Percentiles rank a stretch among this genome's conserved stretches.
phyloP scores from a whole-genome alignment of 2,797 vertebrate species.

The Chaetodon trifasciatus region DNA sequence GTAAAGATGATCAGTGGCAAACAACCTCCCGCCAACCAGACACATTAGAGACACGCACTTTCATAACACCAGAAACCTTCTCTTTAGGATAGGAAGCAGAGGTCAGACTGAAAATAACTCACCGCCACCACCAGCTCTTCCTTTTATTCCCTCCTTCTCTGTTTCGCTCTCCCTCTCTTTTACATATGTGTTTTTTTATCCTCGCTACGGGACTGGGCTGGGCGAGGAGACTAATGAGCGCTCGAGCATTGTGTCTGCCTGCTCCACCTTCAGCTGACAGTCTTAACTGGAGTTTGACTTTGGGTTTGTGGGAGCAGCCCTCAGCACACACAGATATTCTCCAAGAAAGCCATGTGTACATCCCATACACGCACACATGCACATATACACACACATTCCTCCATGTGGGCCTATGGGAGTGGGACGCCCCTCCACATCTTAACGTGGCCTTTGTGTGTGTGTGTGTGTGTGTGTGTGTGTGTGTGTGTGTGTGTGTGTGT shows the following conservation, averaged over 20 bases:
- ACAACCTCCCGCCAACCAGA: conserved; percentile 76
- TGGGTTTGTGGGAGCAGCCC: conserved; percentile 61
- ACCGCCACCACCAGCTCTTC: conserved; percentile 30
- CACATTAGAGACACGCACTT: conserved; percentile 72
- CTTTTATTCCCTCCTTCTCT: conserved; percentile 45
- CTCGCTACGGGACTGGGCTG: conserved; percentile 65
- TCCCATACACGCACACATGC: conserved; percentile 8
- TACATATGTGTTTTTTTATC: conserved; percentile 81
- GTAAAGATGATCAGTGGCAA: conserved; percentile 81
- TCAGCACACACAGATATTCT: conserved; percentile 30
- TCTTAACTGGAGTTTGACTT: conserved; percentile 78
- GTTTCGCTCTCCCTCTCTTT: conserved; percentile 40
- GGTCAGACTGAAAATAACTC: conserved; percentile 85
- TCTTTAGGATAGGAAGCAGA: conserved; percentile 79
- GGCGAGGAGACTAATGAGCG: conserved; percentile 74
- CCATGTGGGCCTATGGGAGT: conserved; percentile 37
- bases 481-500: no score
- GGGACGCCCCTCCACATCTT: conserved; percentile 28
- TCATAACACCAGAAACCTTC: conserved; percentile 61
- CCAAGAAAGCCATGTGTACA: conserved; percentile 23
- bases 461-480: background rate
- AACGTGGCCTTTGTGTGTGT: conserved; percentile 42
- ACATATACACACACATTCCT: conserved; percentile 16
- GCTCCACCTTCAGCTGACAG: conserved; percentile 73
- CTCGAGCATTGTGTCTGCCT: conserved; percentile 62